Conservation (phyloP, 2,797 vertebrate species). For the Ctenopoma multispine region DNA sequence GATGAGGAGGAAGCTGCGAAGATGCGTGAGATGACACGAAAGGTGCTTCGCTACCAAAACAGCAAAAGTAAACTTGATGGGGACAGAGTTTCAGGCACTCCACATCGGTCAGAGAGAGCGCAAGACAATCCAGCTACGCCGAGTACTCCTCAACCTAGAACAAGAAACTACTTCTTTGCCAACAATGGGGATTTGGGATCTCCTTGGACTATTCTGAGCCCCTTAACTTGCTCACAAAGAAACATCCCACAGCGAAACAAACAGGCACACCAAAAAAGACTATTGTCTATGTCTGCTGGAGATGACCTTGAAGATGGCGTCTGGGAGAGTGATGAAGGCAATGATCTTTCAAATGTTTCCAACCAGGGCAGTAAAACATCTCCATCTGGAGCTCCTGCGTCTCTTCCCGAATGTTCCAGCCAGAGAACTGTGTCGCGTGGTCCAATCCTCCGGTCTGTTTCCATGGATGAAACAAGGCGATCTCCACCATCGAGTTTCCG, state of each 20-base stretch:
- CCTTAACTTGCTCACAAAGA: constrained; percentile 50
- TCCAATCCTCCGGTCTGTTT: constrained; percentile 60
- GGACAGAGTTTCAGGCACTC: constrained; percentile 27
- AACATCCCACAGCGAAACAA: constrained; percentile 3
- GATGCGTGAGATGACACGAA: constrained; percentile 55
- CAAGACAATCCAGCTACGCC: constrained; percentile 47
- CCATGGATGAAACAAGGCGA: constrained; percentile 62
- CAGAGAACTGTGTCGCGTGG: constrained; percentile 36
- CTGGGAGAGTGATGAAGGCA: constrained; percentile 54
- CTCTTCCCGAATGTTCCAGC: constrained; percentile 55
- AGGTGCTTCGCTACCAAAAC: constrained; percentile 63
- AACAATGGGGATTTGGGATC: constrained; percentile 69
- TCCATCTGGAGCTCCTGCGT: constrained; percentile 25
- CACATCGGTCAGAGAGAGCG: neutral
- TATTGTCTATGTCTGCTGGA: constrained; percentile 19
- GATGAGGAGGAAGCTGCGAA: constrained; percentile 45
- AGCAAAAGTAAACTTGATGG: constrained; percentile 27
- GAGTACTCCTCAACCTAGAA: constrained; percentile 60
- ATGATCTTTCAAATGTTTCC: neutral
- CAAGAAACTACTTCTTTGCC: constrained; percentile 73
- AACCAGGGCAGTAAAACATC: neutral
- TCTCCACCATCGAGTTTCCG: constrained; percentile 54
- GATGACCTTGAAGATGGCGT: constrained; percentile 66
- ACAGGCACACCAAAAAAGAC: constrained; percentile 18
- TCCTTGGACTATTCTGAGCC: constrained; percentile 85